phyloP scores from a whole-genome alignment of 1,140 invertebrate species.

The Caenorhabditis latens region DNA sequence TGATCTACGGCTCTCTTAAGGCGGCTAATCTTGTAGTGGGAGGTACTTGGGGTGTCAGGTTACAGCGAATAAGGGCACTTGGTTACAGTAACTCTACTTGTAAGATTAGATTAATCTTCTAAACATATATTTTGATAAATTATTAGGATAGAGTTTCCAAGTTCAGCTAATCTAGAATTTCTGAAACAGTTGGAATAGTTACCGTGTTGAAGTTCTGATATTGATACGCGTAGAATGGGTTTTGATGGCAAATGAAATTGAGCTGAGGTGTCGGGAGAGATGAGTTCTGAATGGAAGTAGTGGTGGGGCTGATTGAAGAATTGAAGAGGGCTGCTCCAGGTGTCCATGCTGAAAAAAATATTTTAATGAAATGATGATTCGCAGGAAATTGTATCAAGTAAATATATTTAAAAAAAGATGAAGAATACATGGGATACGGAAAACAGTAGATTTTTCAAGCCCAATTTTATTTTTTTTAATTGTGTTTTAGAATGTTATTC shows the following conservation, averaged over 20 bases:
- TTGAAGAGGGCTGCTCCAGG: slow-evolving; percentile 45
- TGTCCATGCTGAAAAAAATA: slow-evolving; percentile 9
- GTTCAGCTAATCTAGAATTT: too few species aligned
- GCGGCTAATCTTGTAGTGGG: slow-evolving; percentile 26
- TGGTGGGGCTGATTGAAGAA: background rate
- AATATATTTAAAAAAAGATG: too few species aligned
- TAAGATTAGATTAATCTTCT: background rate
- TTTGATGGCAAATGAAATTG: slow-evolving; percentile 39
- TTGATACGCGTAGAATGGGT: slow-evolving; percentile 11
- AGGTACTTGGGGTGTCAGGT: background rate
- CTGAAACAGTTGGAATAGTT: background rate
- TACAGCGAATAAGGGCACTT: background rate
- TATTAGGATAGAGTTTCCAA: too few species aligned
- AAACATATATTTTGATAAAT: too few species aligned
- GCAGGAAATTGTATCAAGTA: background rate
- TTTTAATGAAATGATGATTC: background rate
- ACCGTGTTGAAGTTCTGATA: slow-evolving; percentile 30
- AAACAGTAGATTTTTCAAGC: too few species aligned
- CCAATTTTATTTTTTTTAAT: too few species aligned
- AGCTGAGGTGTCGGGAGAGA: background rate
- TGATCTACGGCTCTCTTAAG: background rate
- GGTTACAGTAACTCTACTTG: background rate
- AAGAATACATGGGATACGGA: too few species aligned
- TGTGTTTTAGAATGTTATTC: too few species aligned
- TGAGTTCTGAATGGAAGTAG: background rate